Base-by-base conservation (phyloP, 2,888 invertebrate genomes). In the Napeogenes sylphis region DNA sequence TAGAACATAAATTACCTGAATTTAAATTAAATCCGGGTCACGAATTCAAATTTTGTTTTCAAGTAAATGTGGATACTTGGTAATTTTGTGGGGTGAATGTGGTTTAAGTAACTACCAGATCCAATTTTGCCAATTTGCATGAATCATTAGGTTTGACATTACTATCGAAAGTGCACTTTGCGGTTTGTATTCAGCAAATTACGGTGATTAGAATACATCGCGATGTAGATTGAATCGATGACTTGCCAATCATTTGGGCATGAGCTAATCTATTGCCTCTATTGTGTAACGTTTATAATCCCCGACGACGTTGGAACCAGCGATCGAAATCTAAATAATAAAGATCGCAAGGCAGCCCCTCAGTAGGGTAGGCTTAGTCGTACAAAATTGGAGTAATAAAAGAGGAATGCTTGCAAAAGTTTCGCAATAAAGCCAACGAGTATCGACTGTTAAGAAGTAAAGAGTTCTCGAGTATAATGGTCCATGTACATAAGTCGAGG, bases 361-460 rank as follows among this genome's bases (percentile, higher is more conserved):
- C 75, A 66, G 78, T 78, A 76, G 84, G 82, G 86, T 87, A 84
- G 89, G 88, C 89, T 88, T 87, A 87, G 82, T 81, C 83, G 84
- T 82, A 87, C 88, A 87, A 89, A 90, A 90, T 90, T 90, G 89
- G 86, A 82, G 90, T 89, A 90, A 90, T 90, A 90, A 90, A 90
- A 88, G 89, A 86, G 90, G 83, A 90, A 90, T 89, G 90, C 87
- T 83, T 81, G 84, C 82, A 81, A 90, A 90, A 90, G 86, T 90
- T 90, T 90, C 77, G 89, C 87, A 90, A 90, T 90, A 90, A 90
- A 89, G 82, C 81, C 84, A 83, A 86, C 86, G 84, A 86, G 87
- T 88, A 90, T 90, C 89, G 90, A 90, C 88, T 90, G 88, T 84
- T 87, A 87, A 89, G 89, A 83, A 88, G 88, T 84, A 89, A 89